Conservation (phyloP, 2,797 vertebrate species). For the Ammospiza maritima region DNA sequence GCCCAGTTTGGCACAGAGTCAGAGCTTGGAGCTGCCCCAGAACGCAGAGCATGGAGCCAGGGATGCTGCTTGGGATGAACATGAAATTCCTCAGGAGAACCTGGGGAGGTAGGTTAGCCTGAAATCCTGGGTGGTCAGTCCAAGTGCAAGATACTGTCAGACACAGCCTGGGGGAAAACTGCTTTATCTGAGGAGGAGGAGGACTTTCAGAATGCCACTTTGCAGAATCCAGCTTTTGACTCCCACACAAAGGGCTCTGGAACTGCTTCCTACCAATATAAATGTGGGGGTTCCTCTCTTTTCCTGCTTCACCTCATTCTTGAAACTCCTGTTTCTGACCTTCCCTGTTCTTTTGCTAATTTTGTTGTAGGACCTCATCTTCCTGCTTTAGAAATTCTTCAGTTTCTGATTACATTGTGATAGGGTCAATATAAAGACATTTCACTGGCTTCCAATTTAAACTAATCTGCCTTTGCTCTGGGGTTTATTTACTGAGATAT, state of each 20-base stretch:
- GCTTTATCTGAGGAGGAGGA: neutral
- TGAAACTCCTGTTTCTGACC: neutral
- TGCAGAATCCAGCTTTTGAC: neutral
- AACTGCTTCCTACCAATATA: neutral
- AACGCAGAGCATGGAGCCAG: neutral
- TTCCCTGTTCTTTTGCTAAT: neutral
- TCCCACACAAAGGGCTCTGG: neutral
- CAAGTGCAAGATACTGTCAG: neutral
- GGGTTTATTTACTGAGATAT: neutral
- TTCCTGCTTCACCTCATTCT: neutral
- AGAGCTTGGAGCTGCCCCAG: neutral
- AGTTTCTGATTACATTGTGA: neutral
- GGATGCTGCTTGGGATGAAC: neutral
- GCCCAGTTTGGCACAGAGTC: neutral
- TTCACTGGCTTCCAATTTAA: neutral
- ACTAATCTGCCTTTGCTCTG: neutral
- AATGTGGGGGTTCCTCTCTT: neutral
- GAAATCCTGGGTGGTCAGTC: neutral
- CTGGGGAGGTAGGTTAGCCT: neutral
- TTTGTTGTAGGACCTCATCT: neutral
- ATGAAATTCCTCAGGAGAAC: neutral
- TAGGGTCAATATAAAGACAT: neutral
- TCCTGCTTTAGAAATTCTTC: neutral
- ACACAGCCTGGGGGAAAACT: neutral
- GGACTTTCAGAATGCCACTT: neutral